Evolutionary conservation across 2,888 invertebrate genomes (phyloP).

Genomic region (Cantharis flavilabris): DNA sequence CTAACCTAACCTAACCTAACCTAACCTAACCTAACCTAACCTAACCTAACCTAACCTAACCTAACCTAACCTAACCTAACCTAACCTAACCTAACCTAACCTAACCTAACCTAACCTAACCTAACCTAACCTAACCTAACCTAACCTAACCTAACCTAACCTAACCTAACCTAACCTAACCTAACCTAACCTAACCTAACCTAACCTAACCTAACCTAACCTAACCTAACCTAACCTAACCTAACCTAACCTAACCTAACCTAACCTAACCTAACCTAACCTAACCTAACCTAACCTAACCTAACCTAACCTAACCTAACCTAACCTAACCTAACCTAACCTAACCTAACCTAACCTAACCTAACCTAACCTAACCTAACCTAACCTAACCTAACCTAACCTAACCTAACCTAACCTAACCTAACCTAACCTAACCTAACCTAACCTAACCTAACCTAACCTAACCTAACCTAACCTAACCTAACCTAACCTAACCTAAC

Average conservation of each 20-base stretch:
- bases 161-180: constrained; percentile 24
- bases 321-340: too few species aligned
- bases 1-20: not conserved
- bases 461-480: constrained; percentile 14
- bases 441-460: constrained; percentile 14
- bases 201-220: constrained; percentile 13
- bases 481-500: constrained; percentile 12
- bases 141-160: constrained; percentile 12
- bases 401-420: constrained; percentile 13
- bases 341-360: too few species aligned
- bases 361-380: constrained; percentile 5
- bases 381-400: constrained; percentile 14
- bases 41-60: constrained; percentile 40
- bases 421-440: not conserved
- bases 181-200: constrained; percentile 28
- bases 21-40: constrained; percentile 18
- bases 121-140: constrained; percentile 31
- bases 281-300: too few species aligned
- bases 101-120: too few species aligned
- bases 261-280: too few species aligned
- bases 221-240: constrained; percentile 1
- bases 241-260: not conserved
- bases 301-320: too few species aligned
- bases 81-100: constrained; percentile 26
- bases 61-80: constrained; percentile 38